A percentile compares a stretch with the other conserved stretches of the same genome.
Conservation (phyloP, 2,888 invertebrate species). For the Suillia variegata region DNA sequence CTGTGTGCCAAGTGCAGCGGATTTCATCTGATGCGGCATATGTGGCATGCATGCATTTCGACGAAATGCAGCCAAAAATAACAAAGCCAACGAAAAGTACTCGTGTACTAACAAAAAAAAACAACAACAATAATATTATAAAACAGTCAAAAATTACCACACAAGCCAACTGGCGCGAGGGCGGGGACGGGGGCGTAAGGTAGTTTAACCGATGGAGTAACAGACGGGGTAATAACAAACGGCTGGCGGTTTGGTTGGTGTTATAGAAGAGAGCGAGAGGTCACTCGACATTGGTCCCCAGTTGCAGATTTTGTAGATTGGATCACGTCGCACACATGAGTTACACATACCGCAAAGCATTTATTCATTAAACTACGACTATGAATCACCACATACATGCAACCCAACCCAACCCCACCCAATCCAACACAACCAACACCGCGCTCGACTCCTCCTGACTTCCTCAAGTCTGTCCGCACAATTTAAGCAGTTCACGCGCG, state of each 20-base stretch:
- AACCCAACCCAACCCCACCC: not conserved
- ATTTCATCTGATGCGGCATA: not conserved
- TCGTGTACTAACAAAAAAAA: not conserved
- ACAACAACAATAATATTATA: slow-evolving; percentile 1
- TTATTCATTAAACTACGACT: slow-evolving; percentile 39
- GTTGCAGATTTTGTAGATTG: slow-evolving; percentile 38
- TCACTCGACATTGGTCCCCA: slow-evolving; percentile 31
- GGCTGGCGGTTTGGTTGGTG: too few relatives aligned
- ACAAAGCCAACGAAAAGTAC: not conserved
- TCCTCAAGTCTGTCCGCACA: too few relatives aligned
- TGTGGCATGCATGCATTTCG: not conserved
- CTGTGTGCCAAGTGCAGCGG: not conserved
- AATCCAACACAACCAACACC: not conserved
- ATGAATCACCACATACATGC: slow-evolving; percentile 36
- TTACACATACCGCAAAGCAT: slow-evolving; percentile 40
- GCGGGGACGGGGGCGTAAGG: too few relatives aligned
- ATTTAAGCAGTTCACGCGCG: too few relatives aligned
- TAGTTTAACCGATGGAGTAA: too few relatives aligned
- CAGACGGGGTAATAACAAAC: too few relatives aligned
- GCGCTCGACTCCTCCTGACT: not conserved
- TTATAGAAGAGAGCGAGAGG: too few relatives aligned
- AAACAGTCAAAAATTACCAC: slow-evolving; percentile 1
- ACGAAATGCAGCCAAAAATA: not conserved
- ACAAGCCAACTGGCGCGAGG: not conserved
- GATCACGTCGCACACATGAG: slow-evolving; percentile 34